Evolutionary conservation across 1,140 invertebrate genomes (phyloP).

Genomic region (Bombus affinis): DNA sequence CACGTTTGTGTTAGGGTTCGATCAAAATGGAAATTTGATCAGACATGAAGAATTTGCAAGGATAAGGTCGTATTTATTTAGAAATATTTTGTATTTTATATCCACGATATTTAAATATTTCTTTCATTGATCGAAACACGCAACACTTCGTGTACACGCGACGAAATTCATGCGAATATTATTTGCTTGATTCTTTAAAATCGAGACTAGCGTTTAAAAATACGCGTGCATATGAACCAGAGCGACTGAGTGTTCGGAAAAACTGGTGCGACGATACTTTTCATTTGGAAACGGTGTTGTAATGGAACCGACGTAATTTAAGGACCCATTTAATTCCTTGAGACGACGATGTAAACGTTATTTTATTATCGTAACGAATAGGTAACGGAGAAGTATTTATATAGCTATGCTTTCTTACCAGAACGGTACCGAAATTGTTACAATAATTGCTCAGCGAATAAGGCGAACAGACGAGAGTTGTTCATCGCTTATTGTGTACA

Average conservation of each 20-base stretch:
- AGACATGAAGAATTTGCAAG: no score
- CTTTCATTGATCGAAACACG: neutral
- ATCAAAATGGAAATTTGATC: no score
- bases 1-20: neutral
- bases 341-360: constrained; percentile 49
- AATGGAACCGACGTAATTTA: constrained; percentile 29
- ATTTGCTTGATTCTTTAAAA: neutral
- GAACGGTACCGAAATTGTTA: constrained; percentile 50
- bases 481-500: constrained; percentile 46
- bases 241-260: neutral
- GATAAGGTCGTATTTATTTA: no score
- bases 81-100: neutral
- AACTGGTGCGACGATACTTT: neutral
- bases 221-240: neutral
- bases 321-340: constrained; percentile 22
- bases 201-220: no score
- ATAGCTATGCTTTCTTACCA: constrained; percentile 48
- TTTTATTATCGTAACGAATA: constrained; percentile 50
- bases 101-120: neutral
- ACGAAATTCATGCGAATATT: neutral
- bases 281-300: neutral
- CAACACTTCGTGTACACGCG: neutral
- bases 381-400: constrained; percentile 42
- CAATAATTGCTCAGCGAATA: constrained; percentile 52
- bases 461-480: constrained; percentile 24